Percentiles rank a stretch among this genome's conserved stretches.
Evolutionary conservation across 2,797 vertebrate species (phyloP).

Genomic region (Sebastes nivosus): DNA sequence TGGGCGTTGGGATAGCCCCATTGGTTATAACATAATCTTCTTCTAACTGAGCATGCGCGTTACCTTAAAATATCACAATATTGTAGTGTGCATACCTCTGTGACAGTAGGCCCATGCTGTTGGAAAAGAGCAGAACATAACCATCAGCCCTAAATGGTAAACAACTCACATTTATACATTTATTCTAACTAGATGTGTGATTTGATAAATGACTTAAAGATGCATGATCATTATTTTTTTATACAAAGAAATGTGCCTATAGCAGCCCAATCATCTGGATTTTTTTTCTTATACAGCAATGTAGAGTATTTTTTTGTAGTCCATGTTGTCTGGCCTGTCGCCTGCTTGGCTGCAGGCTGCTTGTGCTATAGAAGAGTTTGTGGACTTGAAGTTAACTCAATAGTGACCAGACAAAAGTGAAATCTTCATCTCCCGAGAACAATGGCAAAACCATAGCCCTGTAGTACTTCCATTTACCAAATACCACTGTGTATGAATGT

Average conservation of each 20-base stretch:
- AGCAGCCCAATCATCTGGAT: constrained; percentile 8
- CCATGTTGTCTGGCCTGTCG: constrained; percentile 60
- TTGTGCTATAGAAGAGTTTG: constrained; percentile 60
- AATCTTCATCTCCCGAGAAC: background rate
- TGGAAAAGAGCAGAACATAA: constrained; percentile 71
- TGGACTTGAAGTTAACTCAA: constrained; percentile 69
- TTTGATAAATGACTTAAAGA: constrained; percentile 35
- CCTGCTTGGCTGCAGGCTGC: constrained; percentile 53
- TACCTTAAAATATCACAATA: constrained; percentile 67
- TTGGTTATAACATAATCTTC: constrained; percentile 75
- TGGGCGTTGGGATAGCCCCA: constrained; percentile 69
- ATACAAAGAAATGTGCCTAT: constrained; percentile 34
- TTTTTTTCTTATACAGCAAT: constrained; percentile 22
- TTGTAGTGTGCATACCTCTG: constrained; percentile 63
- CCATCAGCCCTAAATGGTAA: constrained; percentile 67
- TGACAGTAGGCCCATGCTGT: constrained; percentile 64
- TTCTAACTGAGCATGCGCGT: constrained; percentile 77
- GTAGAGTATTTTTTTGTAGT: constrained; percentile 25
- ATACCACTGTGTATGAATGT: background rate
- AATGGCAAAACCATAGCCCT: background rate
- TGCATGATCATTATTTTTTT: constrained; percentile 39
- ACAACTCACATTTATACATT: constrained; percentile 64
- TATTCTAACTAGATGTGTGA: constrained; percentile 37
- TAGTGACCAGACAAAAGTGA: constrained; percentile 54
- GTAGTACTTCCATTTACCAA: background rate